Evolutionary conservation across 92 coral and sea anemone genomes (phyloP), one percentile per base, ranked within the genome.

Genomic region (Porites cylindrica): DNA sequence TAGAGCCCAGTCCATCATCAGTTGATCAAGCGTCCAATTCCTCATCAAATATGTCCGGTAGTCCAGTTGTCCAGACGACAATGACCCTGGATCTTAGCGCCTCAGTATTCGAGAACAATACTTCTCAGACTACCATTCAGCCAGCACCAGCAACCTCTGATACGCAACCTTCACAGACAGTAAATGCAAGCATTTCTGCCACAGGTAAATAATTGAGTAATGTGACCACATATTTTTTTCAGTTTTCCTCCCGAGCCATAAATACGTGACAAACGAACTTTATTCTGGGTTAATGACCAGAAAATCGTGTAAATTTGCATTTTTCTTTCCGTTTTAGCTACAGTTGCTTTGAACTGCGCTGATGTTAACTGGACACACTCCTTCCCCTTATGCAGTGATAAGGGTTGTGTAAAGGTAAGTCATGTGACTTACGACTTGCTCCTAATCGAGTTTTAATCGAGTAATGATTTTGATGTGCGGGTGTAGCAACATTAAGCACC

Each of bases 381-480:
- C 32, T 17, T 10, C 17, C 13, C 10, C 9, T 1, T 2, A 61
- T 83, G 80, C 73, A 7, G 51, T 14, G 73, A 83, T 51, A 18
- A 38, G 14, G 5, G 60, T 10, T 83, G 87, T 64, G 62, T 83
- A 10, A 18, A 83, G 87, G 87, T 73, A 65, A 14, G 80, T 12
- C 53, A 43, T 10, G 47, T 32, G 51, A 19, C 14, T 6, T 20
- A 12, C 12, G 4, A 1, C 16, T 6, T 38, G 51, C 56, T 26
- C 20, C 19, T 11, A 50, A 12, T 17, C 10, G 21, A 12, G 7
- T 21, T 74, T 14, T 7, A 11, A 9, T 69, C 43, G 6, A 29
- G 32, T 29, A 29, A n/a, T 38, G 13, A 26, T 51, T 32, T 72
- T 74, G 47, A 38, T 3, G 6, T 38, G 5, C 47, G 6, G 47